Base-by-base conservation (phyloP, 2,113 vertebrate species). In the Promerops cafer region DNA sequence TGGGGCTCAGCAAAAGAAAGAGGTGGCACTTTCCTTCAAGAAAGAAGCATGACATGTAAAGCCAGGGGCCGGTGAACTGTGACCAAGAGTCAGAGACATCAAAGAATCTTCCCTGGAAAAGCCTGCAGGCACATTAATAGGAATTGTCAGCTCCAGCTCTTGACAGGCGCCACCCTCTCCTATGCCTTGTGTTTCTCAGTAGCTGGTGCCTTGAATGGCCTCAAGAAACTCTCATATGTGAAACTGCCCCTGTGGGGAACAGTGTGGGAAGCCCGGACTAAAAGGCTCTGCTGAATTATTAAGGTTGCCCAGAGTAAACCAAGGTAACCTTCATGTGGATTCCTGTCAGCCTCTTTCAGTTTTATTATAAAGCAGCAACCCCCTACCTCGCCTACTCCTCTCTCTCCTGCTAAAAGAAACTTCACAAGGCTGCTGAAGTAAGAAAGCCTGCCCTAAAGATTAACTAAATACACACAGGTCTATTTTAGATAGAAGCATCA, bases 211-310 rank as follows among this genome's bases (percentile, higher is more conserved):
- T 53, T 81, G 68, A 87, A 88, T 47, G 50, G 60, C 88, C 77
- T 93, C 52, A 49, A 19, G 87, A 77, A 94, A 83, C 56, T 85
- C 65, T 90, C 65, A 72, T 40, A 79, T 33, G 33, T 11, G 18
- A 54, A 94, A 69, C 47, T 75, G 37, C 21, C 83, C 86, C 78
- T 76, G 39, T 45, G 53, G 84, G 64, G 83, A 96, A 37, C 54
- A 87, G 77, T 4, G 0, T 76, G 89, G 83, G 60, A 93, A 82
- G 33, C 44, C 37, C 42, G 57, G 64, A 70, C 87, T 94, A 60
- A 94, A 96, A 93, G 50, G 42, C 28, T 92, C 52, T 80, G 27
- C 27, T 96, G 89, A 93, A 94, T 97, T 97, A 87, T 94, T 95
- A 79, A 94, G 47, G 54, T 35, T 93, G 47, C 76, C 70, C 61